Percentiles rank a stretch among this genome's conserved stretches.
Conservation (phyloP, 2,888 invertebrate species). For the Chloroclysta siterata region DNA sequence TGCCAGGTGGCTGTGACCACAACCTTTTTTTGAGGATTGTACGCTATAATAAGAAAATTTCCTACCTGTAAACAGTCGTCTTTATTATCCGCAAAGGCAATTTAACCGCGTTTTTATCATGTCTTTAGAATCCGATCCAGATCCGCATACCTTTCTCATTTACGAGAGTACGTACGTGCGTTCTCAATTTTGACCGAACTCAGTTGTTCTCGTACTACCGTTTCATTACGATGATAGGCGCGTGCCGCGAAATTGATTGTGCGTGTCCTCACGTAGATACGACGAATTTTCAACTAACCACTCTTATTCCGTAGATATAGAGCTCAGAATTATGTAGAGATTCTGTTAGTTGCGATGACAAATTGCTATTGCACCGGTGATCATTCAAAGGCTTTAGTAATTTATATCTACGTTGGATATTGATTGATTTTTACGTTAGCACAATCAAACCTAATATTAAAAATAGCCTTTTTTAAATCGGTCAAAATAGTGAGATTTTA, state of each 20-base stretch:
- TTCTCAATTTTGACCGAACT: conserved; percentile 34
- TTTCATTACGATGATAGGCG: conserved; percentile 62
- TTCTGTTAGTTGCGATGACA: conserved; percentile 48
- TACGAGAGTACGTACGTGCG: conserved; percentile 2
- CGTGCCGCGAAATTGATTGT: conserved; percentile 72
- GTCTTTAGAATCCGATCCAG: neutral
- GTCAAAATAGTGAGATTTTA: no score
- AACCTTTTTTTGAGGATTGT: no score
- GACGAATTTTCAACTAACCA: conserved; percentile 14
- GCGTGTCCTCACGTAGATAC: conserved; percentile 63
- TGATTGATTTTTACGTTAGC: conserved; percentile 28
- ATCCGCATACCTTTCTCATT: conserved; percentile 2
- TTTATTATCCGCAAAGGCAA: neutral
- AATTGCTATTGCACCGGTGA: conserved; percentile 60
- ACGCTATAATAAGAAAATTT: no score
- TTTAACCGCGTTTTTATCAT: neutral
- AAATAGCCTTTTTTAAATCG: no score
- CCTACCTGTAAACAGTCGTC: neutral
- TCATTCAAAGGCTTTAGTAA: conserved; percentile 35
- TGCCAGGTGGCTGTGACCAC: no score
- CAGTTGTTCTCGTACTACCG: conserved; percentile 50
- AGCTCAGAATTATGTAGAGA: conserved; percentile 14
- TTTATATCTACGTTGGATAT: conserved; percentile 43
- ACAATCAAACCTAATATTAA: no score
- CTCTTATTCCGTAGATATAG: conserved; percentile 20